Conservation (phyloP, 2,888 invertebrate genomes). For the Vanessa cardui region DNA sequence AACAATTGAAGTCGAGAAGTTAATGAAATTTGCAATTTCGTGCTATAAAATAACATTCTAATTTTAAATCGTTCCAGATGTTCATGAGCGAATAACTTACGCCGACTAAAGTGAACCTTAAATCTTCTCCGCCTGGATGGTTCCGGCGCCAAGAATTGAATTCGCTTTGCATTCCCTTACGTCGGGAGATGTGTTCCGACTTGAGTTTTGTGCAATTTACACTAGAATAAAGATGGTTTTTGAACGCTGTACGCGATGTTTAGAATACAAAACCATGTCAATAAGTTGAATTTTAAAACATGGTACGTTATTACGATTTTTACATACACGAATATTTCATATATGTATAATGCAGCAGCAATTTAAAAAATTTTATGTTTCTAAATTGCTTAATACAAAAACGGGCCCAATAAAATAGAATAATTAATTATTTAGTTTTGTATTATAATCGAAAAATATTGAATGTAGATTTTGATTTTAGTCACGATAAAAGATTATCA, state of each 20-base stretch:
- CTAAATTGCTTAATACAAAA: too few species aligned
- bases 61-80: conserved; percentile 52
- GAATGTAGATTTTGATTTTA: too few species aligned
- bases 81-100: conserved; percentile 75
- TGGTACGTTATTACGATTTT: too few species aligned
- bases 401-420: too few species aligned
- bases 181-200: conserved; percentile 30
- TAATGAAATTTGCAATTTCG: conserved; percentile 48
- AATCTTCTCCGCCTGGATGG: conserved; percentile 70
- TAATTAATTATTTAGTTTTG: too few species aligned
- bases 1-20: conserved; percentile 57
- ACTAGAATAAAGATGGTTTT: conserved; percentile 17
- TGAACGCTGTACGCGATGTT: conserved; percentile 10
- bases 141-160: conserved; percentile 71
- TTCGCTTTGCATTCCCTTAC: conserved; percentile 59
- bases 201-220: conserved; percentile 30
- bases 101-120: conserved; percentile 73
- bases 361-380: too few species aligned
- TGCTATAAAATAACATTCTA: conserved; percentile 49
- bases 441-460: too few species aligned
- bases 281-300: not conserved
- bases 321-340: too few species aligned
- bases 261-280: conserved; percentile 4
- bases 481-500: too few species aligned
- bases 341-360: too few species aligned